Evolutionary conservation across 2,113 vertebrate genomes (phyloP).

Genomic region (Microtus montanus): DNA sequence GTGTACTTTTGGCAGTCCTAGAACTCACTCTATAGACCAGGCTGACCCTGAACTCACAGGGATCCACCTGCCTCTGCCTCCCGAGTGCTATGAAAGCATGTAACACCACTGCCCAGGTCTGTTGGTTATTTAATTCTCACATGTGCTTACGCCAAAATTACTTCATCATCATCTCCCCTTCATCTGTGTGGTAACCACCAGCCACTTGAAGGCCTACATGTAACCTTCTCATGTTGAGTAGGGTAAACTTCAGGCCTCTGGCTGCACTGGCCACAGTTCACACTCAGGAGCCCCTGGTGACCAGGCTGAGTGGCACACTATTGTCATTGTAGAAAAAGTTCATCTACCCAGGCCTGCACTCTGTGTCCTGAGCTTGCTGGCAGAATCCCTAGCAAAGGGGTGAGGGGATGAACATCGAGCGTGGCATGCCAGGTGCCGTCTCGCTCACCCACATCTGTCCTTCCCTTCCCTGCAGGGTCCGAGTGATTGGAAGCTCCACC

Average conservation of each 20-base stretch:
- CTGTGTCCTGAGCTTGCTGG: not conserved
- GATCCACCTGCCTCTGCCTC: too few relatives aligned
- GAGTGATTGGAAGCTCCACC: conserved; percentile 92
- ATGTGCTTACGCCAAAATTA: not conserved
- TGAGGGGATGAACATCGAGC: not conserved
- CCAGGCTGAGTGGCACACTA: rapidly evolving
- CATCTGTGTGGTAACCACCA: not conserved
- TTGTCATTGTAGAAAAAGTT: not conserved
- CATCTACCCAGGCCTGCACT: not conserved
- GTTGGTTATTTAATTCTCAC: not conserved
- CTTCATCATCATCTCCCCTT: not conserved
- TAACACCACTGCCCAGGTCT: too few relatives aligned
- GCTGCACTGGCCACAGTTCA: not conserved
- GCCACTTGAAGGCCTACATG: not conserved
- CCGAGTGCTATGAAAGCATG: too few relatives aligned
- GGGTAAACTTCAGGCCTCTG: not conserved
- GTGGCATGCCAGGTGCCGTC: too few relatives aligned
- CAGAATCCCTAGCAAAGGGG: not conserved
- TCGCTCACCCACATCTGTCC: not conserved
- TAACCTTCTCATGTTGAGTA: not conserved
- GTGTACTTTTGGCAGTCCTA: too few relatives aligned
- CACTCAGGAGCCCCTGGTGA: not conserved
- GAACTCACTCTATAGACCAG: too few relatives aligned
- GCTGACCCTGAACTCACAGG: too few relatives aligned
- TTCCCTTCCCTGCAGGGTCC: conserved; percentile 82